phyloP scores from a whole-genome alignment of 2,797 vertebrate species.

The Sebastes cheni region DNA sequence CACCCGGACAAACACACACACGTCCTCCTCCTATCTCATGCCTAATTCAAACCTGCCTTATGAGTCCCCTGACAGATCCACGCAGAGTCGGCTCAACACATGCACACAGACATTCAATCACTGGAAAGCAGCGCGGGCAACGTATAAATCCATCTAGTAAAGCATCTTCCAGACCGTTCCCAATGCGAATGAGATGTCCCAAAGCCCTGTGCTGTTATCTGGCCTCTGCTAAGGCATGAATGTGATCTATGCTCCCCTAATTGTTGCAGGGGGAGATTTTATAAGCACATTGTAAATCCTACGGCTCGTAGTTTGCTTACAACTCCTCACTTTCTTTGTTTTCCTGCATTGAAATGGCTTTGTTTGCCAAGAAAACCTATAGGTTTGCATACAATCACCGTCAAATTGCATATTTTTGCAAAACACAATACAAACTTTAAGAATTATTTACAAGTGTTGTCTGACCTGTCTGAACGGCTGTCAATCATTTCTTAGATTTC shows the following conservation, averaged over 20 bases:
- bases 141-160: slow-evolving; percentile 79
- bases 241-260: slow-evolving; percentile 75
- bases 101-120: slow-evolving; percentile 83
- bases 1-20: slow-evolving; percentile 36
- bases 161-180: slow-evolving; percentile 74
- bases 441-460: background rate
- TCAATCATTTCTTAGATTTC: slow-evolving; percentile 13
- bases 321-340: slow-evolving; percentile 53
- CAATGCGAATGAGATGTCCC: slow-evolving; percentile 78
- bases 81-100: slow-evolving; percentile 73
- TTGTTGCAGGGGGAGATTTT: slow-evolving; percentile 70
- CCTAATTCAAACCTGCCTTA: slow-evolving; percentile 82
- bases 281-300: slow-evolving; percentile 72
- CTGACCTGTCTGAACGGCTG: slow-evolving; percentile 1
- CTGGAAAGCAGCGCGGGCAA: slow-evolving; percentile 59
- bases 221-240: slow-evolving; percentile 62
- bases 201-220: slow-evolving; percentile 66
- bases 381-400: background rate
- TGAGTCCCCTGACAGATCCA: slow-evolving; percentile 77
- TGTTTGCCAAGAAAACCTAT: background rate
- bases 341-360: slow-evolving; percentile 25
- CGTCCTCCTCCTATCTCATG: slow-evolving; percentile 69
- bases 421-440: background rate
- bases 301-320: slow-evolving; percentile 39
- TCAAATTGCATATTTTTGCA: background rate